phyloP scores from a whole-genome alignment of 92 coral and sea anemone genomes.

The Siderastrea radians region DNA sequence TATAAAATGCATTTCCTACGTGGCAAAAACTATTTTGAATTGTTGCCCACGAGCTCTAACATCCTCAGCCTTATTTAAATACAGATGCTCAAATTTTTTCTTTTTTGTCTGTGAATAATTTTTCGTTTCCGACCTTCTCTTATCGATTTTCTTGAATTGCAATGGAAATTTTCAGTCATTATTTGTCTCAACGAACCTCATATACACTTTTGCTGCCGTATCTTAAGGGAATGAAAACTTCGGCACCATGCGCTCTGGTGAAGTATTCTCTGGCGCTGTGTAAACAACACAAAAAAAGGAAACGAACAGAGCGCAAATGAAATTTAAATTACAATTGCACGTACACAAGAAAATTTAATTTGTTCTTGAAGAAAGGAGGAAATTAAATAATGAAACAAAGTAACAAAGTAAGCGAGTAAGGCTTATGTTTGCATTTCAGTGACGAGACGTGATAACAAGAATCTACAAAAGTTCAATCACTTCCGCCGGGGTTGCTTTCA shows the following conservation, averaged over 20 bases:
- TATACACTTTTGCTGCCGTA: too few species aligned
- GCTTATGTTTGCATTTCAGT: not conserved
- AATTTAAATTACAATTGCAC: not conserved
- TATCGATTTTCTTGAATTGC: too few species aligned
- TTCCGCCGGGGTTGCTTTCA: not conserved
- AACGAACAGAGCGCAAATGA: not conserved
- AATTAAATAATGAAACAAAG: slow-evolving; percentile 4
- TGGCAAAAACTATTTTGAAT: not conserved
- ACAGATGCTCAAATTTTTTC: slow-evolving; percentile 4
- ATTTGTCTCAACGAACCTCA: too few species aligned
- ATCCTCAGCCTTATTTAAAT: not conserved
- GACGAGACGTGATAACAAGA: not conserved
- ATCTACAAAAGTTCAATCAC: not conserved
- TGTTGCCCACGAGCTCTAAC: not conserved
- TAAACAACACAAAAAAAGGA: not conserved
- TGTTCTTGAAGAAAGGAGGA: not conserved
- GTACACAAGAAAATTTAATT: not conserved
- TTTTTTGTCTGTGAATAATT: too few species aligned
- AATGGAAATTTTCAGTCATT: too few species aligned
- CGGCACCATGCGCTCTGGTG: too few species aligned
- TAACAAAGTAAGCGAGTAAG: not conserved
- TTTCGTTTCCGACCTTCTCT: too few species aligned
- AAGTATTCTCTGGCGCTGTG: too few species aligned
- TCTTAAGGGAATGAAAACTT: too few species aligned
- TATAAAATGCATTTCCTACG: not conserved